Base-by-base conservation (phyloP, 2,113 vertebrate species). In the Benitochromis conjunctus region DNA sequence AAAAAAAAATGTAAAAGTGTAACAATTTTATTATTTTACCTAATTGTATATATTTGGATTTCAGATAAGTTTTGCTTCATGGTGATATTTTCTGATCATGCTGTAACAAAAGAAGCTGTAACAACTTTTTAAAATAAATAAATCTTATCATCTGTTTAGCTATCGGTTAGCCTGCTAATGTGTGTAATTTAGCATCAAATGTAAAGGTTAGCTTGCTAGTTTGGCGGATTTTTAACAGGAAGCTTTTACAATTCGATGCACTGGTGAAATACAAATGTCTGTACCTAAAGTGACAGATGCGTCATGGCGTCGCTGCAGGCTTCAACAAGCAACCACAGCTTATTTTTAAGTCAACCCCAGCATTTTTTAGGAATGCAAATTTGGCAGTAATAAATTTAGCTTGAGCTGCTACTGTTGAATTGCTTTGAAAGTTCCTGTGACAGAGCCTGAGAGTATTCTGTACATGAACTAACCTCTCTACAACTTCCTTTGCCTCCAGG, bases 401-500 rank as follows among this genome's bases (percentile, higher is more conserved):
- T 69, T 24, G 24, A 51, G 64, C 79, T 81, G 64, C 53, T 51
- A 13, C 43, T 34, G 29, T 62, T 41, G 31, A 24, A 5, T 58
- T 56, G 21, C 29, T 53, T 51, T 57, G 55, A 66, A 56, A 81
- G 26, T 38, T n/a, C 26, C 43, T 29, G 14, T 56, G n/a, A 76
- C 64, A 55, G 74, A 83, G 10, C 5, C 34, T 54, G 31, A 34
- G n/a, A 71, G 21, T 81, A 85, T 90, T 87, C 87, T 69, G 54
- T 13, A 3, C 83, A 85, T 95, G 96, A 81, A 94, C 95, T 94
- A 96, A 88, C 79, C 69, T 95, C 96, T 97, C 53, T 62, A n/a
- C 12, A 11, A 46, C 76, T 79, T 11, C 86, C 38, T 79, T 21
- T 62, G 62, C 84, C 85, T 91, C 1, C 94, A 99, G 99, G 97